Conservation (phyloP, 2,797 vertebrate genomes). For the Tragopan temminckii region DNA sequence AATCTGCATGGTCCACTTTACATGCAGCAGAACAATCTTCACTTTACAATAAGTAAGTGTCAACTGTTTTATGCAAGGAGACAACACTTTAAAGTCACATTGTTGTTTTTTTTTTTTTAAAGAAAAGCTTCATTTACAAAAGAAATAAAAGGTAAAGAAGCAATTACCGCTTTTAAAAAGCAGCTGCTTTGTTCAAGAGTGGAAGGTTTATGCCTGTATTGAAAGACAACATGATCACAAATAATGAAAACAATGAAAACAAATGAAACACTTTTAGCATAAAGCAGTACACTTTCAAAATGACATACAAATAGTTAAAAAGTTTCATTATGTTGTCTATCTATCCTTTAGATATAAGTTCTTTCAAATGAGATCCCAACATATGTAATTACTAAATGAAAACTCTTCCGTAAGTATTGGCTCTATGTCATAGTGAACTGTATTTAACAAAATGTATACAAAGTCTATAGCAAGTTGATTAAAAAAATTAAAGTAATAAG, state of each 20-base stretch:
- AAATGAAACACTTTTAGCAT: constrained; percentile 87
- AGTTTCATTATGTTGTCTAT: constrained; percentile 78
- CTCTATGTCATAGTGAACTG: constrained; percentile 81
- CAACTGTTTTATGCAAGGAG: constrained; percentile 88
- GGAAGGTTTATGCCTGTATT: constrained; percentile 94
- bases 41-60: constrained; percentile 89
- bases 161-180: constrained; percentile 97
- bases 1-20: constrained; percentile 88
- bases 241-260: constrained; percentile 88
- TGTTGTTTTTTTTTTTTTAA: constrained; percentile 75
- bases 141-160: constrained; percentile 94
- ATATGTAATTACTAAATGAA: constrained; percentile 83
- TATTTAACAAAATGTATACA: constrained; percentile 87
- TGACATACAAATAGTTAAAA: constrained; percentile 87
- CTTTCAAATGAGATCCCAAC: constrained; percentile 81
- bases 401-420: constrained; percentile 74
- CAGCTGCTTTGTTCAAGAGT: constrained; percentile 94
- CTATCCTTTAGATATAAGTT: constrained; percentile 83
- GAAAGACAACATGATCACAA: constrained; percentile 95
- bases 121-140: constrained; percentile 90
- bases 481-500: constrained; percentile 82
- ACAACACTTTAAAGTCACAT: constrained; percentile 88
- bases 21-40: constrained; percentile 89
- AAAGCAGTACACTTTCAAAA: constrained; percentile 89
- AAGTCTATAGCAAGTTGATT: constrained; percentile 86